Base-by-base conservation (phyloP, 1,140 invertebrate genomes). In the Zaprionus ornatus region DNA sequence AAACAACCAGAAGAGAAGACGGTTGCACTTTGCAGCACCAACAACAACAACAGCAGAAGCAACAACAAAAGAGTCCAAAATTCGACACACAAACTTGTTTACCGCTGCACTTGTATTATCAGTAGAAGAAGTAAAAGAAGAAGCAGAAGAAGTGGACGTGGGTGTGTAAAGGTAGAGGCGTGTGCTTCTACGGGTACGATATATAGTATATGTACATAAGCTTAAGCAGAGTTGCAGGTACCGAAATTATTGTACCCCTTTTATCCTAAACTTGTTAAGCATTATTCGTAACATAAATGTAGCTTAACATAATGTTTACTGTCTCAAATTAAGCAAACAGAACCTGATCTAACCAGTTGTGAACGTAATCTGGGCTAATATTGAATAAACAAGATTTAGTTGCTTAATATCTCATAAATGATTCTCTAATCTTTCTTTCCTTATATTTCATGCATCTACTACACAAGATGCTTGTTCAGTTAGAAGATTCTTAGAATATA, bases 71-170 rank as follows among this genome's bases (percentile, higher is more conserved):
- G 48, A 59, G 19, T 45, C 35, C 35, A 82, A 80, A 87, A 87
- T 80, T 84, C 80, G 80, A 81, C 80, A 84, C 83, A 90, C 80
- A 87, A 87, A 87, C 84, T 88, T 80, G 84, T 82, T 80, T 42
- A 48, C 67, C 40, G 65, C 54, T 80, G 64, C 67, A 63, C 37
- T 70, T 70, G 21, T 29, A 9, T 73, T 48, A 45, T 56, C 17
- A 37, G 9, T n/a, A 29, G 13, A 13, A 52, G 13, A 32, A 32
- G 29, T 2, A 0, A 32, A 32, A 32, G 29, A 32, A 32, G 29
- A 32, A 32, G 29, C 29, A 32, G 3, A 32, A 10, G 29, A 32
- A 32, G 52, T 56, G 15, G 4, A 19, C 27, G 70, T 66, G 61
- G 27, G 37, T 37, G 69, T 57, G 60, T n/a, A 37, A 5, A 13